Conservation (phyloP, 2,888 invertebrate genomes). For the Frankliniella intonsa region DNA sequence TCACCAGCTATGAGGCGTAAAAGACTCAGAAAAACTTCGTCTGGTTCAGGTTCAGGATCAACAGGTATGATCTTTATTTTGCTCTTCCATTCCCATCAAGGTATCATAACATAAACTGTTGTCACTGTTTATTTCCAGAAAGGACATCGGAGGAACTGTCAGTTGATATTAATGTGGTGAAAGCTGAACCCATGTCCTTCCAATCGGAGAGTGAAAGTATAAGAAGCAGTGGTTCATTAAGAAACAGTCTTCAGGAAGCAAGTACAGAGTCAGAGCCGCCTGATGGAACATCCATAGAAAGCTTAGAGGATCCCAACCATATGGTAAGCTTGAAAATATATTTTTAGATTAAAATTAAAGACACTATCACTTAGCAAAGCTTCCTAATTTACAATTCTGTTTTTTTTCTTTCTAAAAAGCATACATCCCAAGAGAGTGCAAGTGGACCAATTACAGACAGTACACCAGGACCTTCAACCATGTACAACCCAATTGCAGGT, state of each 20-base stretch:
- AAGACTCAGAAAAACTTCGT: conserved; percentile 61
- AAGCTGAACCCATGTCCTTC: conserved; percentile 43
- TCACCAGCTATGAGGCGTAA: conserved; percentile 59
- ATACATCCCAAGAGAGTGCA: background rate
- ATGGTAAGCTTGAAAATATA: conserved; percentile 29
- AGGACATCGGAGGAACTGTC: conserved; percentile 51
- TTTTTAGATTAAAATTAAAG: too few relatives aligned
- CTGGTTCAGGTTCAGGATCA: conserved; percentile 53
- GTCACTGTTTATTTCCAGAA: conserved; percentile 33
- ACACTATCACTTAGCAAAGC: background rate
- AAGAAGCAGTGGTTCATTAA: conserved; percentile 48
- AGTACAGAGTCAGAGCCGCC: conserved; percentile 52
- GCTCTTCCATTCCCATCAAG: background rate
- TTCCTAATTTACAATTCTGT: background rate
- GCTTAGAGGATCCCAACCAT: conserved; percentile 48
- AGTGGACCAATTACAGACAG: background rate
- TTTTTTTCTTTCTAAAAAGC: background rate
- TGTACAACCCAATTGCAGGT: background rate
- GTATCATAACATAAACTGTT: background rate
- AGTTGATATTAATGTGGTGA: conserved; percentile 44
- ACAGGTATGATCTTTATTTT: conserved; percentile 45
- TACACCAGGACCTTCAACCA: background rate
- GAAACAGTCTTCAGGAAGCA: conserved; percentile 48
- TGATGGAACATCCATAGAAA: conserved; percentile 53
- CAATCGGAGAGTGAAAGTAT: conserved; percentile 47